Evolutionary conservation across 2,113 vertebrate species (phyloP), one percentile per base, ranked within the genome.

Genomic region (Solenodon paradoxus): DNA sequence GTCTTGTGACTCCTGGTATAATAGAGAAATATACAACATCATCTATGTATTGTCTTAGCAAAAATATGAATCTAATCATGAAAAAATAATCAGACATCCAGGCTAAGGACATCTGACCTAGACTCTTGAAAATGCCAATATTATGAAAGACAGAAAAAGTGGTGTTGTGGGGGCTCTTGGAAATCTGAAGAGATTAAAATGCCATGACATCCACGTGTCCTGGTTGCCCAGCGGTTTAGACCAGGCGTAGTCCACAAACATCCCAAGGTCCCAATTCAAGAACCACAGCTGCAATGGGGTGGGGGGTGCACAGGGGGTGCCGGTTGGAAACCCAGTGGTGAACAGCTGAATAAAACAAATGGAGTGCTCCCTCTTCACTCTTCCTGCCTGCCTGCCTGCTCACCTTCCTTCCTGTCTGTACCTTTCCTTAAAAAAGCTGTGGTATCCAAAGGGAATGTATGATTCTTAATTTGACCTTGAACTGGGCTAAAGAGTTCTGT

Each of bases 71-170:
- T 87, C 68, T 84, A 38, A 69, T 79, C 55, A 53, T 55, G 16
- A 90, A 51, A 75, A 96, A 90, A 80, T 35, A 88, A 57, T 85
- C n/a, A 64, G 38, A 75, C 42, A 88, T 85, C 38, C 22, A 75
- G 59, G 61, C 49, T 69, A 69, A 59, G 45, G 22, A 75, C 30
- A 78, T 71, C 45, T 88, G 28, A 75, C 47, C 8, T 55, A 20
- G 17, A 35, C 51, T 61, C 53, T 63, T 78, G 42, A 69, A 90
- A 82, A 64, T 38, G 59, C 17, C 75, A 20, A 5, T 95, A n/a
- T 68, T 94, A 75, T 64, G 47, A 90, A 77, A 86, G 64, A 90
- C 26, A 81, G 35, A 68, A 95, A 71, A 63, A 26, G 35, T 45
- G 7, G 38, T 69, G 2, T 38, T 17, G 5, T 77, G 30, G 38